Evolutionary conservation across 2,797 vertebrate genomes (phyloP).

Genomic region (Neosalanx taihuensis): DNA sequence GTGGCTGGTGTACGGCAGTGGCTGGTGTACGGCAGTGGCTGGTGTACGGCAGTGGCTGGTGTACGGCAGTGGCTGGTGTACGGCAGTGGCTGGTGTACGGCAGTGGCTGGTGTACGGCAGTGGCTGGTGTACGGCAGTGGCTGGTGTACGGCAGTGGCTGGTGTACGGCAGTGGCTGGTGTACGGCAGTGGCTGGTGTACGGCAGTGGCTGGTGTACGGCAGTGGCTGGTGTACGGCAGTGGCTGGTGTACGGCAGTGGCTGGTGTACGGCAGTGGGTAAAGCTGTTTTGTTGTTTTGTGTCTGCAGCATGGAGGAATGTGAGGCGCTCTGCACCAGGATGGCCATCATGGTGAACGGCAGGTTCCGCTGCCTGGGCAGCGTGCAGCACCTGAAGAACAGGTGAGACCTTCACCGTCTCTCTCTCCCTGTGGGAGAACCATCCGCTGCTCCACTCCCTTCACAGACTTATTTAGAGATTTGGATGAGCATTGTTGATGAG

Average conservation of each 20-base stretch:
- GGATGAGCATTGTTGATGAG: background rate
- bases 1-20: too few species aligned
- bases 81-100: too few species aligned
- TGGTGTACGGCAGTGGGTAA: too few species aligned
- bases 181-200: too few species aligned
- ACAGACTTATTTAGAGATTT: background rate
- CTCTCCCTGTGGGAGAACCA: background rate
- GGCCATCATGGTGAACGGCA: slow-evolving; percentile 98
- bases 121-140: too few species aligned
- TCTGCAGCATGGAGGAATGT: slow-evolving; percentile 93
- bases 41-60: too few species aligned
- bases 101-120: too few species aligned
- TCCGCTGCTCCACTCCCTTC: background rate
- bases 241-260: background rate
- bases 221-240: background rate
- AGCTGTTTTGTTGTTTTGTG: slow-evolving; percentile 28
- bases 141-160: too few species aligned
- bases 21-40: too few species aligned
- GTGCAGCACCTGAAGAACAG: slow-evolving; percentile 99
- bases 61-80: too few species aligned
- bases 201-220: too few species aligned
- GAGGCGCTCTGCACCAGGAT: slow-evolving; percentile 96
- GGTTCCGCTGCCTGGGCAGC: slow-evolving; percentile 93
- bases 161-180: too few species aligned
- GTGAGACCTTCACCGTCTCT: slow-evolving; percentile 53